Percentiles rank a stretch among this genome's conserved stretches.
phyloP scores from a whole-genome alignment of 1,140 invertebrate genomes.

The Atta cephalotes region DNA sequence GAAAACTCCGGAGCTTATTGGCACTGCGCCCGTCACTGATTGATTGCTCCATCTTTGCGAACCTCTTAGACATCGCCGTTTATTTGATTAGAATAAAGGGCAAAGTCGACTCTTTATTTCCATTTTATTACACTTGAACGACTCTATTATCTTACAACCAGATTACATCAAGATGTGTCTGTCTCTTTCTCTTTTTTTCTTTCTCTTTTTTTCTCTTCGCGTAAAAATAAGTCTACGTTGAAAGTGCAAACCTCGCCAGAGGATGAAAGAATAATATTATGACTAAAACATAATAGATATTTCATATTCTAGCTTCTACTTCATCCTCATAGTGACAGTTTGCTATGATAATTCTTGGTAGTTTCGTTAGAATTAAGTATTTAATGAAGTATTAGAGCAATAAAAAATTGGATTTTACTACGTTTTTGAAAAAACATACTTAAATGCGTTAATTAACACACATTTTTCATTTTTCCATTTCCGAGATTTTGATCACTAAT shows the following conservation, averaged over 20 bases:
- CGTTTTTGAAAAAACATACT: not conserved
- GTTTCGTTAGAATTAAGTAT: not conserved
- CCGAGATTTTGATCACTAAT: not conserved
- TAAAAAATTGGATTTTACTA: not conserved
- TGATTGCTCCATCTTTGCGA: slow-evolving; percentile 29
- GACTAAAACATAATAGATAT: slow-evolving; percentile 39
- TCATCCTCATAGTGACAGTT: slow-evolving; percentile 19
- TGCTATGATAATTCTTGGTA: not conserved
- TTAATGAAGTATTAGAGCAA: slow-evolving; percentile 5
- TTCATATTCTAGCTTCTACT: slow-evolving; percentile 24
- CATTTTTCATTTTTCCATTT: not conserved
- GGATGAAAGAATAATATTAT: slow-evolving; percentile 62
- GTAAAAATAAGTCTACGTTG: slow-evolving; percentile 47
- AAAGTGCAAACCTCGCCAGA: slow-evolving; percentile 41
- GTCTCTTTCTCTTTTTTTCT: not conserved
- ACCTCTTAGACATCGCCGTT: slow-evolving; percentile 31
- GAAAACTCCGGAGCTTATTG: slow-evolving; percentile 51
- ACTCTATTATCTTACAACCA: slow-evolving; percentile 49
- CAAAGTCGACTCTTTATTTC: slow-evolving; percentile 20
- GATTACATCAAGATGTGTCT: slow-evolving; percentile 29
- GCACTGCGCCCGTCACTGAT: slow-evolving; percentile 54
- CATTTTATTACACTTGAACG: slow-evolving; percentile 31
- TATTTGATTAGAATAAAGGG: slow-evolving; percentile 51
- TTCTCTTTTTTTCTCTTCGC: not conserved
- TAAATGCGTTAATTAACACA: not conserved